Percentiles rank a stretch among this genome's conserved stretches.
Evolutionary conservation across 2,113 vertebrate genomes (phyloP).

Genomic region (Petrocephalus microphthalmus): DNA sequence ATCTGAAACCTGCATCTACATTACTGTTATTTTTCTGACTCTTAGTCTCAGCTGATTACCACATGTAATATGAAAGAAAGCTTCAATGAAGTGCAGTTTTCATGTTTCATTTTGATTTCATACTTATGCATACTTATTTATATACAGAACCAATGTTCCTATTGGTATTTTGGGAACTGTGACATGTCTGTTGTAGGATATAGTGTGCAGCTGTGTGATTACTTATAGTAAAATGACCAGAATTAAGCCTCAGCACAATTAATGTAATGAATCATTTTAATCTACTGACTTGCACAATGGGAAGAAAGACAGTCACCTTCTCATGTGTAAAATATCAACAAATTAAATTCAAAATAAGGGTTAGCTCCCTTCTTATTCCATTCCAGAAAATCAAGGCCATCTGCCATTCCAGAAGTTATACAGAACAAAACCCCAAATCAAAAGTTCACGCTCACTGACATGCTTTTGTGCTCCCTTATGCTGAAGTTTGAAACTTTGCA

Average conservation of each 20-base stretch:
- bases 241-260: neutral
- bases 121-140: neutral
- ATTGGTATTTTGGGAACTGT: neutral
- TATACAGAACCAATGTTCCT: neutral
- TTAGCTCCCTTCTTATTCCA: neutral
- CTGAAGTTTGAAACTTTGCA: neutral
- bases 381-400: neutral
- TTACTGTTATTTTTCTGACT: neutral
- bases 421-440: neutral
- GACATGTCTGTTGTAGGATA: neutral
- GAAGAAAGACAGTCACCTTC: neutral
- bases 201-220: neutral
- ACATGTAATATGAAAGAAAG: neutral
- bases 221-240: neutral
- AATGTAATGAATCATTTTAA: neutral
- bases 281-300: neutral
- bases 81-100: neutral
- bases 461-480: neutral
- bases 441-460: neutral
- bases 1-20: neutral
- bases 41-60: neutral
- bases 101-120: neutral
- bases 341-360: neutral
- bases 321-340: neutral
- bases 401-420: neutral